Evolutionary conservation across 2,888 invertebrate species (phyloP).

Genomic region (Galeopsomyia nigrocyanea): DNA sequence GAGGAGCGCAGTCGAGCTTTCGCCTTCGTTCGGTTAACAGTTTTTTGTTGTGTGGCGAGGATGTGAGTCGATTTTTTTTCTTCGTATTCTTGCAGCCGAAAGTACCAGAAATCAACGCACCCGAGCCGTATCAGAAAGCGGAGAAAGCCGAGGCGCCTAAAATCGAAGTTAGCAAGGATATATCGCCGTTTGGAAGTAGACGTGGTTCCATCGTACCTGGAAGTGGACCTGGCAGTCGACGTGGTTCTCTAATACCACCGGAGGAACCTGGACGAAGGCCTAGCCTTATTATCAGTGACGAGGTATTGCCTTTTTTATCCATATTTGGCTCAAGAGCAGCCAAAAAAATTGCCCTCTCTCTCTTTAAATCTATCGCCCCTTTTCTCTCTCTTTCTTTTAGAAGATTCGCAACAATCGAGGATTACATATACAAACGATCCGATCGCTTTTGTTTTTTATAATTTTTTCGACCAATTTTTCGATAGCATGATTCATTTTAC

Average conservation of each 20-base stretch:
- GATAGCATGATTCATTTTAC: not conserved
- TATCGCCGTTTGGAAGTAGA: conserved; percentile 78
- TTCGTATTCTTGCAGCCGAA: conserved; percentile 54
- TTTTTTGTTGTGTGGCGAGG: too few species aligned
- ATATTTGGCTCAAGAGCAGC: not conserved
- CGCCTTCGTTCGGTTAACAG: conserved; percentile 1
- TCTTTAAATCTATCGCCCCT: not conserved
- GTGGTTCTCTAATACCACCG: conserved; percentile 91
- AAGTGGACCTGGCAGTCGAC: conserved; percentile 76
- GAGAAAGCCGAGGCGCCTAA: conserved; percentile 80
- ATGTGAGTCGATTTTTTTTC: not conserved
- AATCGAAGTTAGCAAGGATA: conserved; percentile 89
- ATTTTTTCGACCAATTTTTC: not conserved
- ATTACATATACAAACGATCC: too few species aligned
- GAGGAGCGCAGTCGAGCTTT: not conserved
- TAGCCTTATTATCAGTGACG: conserved; percentile 92
- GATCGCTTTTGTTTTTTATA: too few species aligned
- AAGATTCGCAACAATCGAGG: too few species aligned
- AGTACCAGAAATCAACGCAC: conserved; percentile 72
- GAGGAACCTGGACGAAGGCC: conserved; percentile 90
- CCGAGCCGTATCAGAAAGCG: conserved; percentile 73
- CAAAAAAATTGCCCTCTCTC: conserved; percentile 9
- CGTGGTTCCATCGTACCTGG: conserved; percentile 83
- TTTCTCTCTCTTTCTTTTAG: conserved; percentile 15
- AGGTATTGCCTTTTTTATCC: conserved; percentile 76